These are phyloP conservation scores for Geococcyx californianus DNA, from an alignment of 2,113 vertebrate genomes.

Conservation along the genomic window DNA sequence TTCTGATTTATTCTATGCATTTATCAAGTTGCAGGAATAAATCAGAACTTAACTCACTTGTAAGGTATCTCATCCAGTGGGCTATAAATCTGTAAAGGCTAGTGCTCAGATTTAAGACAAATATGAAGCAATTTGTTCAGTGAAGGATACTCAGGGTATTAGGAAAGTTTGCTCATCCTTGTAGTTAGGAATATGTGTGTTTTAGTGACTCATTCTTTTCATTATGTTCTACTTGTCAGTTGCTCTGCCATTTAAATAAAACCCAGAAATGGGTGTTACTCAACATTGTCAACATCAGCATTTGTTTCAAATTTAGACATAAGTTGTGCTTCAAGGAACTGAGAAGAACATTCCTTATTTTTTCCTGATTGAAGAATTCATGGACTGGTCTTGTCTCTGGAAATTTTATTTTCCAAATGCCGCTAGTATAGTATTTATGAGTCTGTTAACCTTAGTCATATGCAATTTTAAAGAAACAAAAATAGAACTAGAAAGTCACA, in stretches of 20 bases:
- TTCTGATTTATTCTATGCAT: neutral
- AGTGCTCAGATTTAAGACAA: neutral
- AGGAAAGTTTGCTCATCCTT: neutral
- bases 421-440: neutral
- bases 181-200: neutral
- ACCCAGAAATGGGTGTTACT: neutral
- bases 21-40: neutral
- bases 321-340: neutral
- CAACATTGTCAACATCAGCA: conserved; percentile 1
- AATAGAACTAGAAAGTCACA: neutral
- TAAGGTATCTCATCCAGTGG: neutral
- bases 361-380: conserved; percentile 15
- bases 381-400: neutral
- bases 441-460: neutral
- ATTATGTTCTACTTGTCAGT: conserved; percentile 6
- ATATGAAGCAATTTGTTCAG: neutral
- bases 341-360: neutral
- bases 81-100: neutral
- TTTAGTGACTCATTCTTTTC: conserved; percentile 18
- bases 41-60: neutral
- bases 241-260: conserved; percentile 32
- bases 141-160: neutral
- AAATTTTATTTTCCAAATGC: conserved; percentile 31
- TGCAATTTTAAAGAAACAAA: conserved; percentile 11
- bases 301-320: conserved; percentile 47